Percentiles rank a stretch among this genome's conserved stretches.
phyloP scores from a whole-genome alignment of 2,113 vertebrate species.

The Gymnogyps californianus region DNA sequence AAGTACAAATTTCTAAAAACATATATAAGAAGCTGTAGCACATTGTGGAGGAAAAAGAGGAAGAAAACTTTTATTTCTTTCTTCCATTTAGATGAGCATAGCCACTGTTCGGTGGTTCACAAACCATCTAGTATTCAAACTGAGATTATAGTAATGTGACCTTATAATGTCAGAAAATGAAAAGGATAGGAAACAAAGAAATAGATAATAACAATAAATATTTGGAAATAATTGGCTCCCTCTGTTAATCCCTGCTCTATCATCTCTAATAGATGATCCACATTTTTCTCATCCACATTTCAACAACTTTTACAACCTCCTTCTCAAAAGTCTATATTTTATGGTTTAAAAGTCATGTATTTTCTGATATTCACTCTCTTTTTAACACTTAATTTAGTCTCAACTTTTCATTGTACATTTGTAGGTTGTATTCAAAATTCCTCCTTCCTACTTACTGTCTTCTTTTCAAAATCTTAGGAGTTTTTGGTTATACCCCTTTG shows the following conservation, averaged over 20 bases:
- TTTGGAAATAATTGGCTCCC: neutral
- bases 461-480: neutral
- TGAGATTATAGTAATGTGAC: neutral
- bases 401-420: neutral
- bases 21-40: neutral
- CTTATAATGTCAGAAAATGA: neutral
- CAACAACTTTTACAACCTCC: neutral
- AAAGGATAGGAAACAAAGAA: neutral
- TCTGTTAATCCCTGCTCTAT: neutral
- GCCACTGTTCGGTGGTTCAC: neutral
- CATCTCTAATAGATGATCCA: neutral
- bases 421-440: neutral
- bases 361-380: neutral
- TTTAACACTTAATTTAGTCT: neutral
- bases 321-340: neutral
- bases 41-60: neutral
- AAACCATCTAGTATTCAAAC: neutral
- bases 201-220: neutral
- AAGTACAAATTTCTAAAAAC: neutral
- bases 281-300: neutral
- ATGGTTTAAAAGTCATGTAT: neutral
- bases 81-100: neutral
- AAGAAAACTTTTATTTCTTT: neutral
- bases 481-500: neutral
- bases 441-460: neutral